Evolutionary conservation across 2,113 vertebrate species (phyloP).

Genomic region (Loxodonta africana): DNA sequence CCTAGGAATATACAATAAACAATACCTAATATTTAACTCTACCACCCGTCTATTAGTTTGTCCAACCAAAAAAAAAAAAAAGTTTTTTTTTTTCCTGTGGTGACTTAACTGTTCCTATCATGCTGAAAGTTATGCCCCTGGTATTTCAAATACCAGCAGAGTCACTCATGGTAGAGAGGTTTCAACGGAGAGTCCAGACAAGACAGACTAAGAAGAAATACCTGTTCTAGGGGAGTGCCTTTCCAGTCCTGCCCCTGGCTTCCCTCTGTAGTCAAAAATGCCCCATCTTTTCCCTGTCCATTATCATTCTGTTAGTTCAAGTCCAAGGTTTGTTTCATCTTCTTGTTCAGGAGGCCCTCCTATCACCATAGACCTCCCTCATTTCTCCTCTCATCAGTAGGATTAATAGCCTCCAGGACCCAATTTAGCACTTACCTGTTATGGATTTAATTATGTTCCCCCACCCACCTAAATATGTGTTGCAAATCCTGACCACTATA

Average conservation of each 20-base stretch:
- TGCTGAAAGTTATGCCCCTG: no score
- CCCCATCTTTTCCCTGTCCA: background rate
- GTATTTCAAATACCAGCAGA: no score
- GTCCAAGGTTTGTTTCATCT: background rate
- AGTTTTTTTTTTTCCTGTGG: background rate
- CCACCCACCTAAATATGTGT: background rate
- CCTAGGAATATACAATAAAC: background rate
- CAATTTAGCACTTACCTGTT: background rate
- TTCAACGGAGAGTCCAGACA: background rate
- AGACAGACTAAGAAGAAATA: background rate
- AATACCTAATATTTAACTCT: background rate
- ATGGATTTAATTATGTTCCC: no score
- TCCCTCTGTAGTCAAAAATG: background rate
- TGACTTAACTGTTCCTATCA: background rate
- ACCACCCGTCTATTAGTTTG: background rate
- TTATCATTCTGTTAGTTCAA: background rate
- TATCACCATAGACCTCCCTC: background rate
- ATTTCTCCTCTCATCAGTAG: background rate
- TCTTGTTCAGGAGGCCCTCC: background rate
- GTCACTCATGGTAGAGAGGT: no score
- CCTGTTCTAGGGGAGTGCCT: background rate
- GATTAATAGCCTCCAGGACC: background rate
- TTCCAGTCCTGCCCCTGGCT: background rate
- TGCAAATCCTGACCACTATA: background rate
- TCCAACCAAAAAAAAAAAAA: no score